A percentile compares a stretch with the other conserved stretches of the same genome.
phyloP scores from a whole-genome alignment of 2,113 vertebrate species.

The Rhagologus leucostigma region DNA sequence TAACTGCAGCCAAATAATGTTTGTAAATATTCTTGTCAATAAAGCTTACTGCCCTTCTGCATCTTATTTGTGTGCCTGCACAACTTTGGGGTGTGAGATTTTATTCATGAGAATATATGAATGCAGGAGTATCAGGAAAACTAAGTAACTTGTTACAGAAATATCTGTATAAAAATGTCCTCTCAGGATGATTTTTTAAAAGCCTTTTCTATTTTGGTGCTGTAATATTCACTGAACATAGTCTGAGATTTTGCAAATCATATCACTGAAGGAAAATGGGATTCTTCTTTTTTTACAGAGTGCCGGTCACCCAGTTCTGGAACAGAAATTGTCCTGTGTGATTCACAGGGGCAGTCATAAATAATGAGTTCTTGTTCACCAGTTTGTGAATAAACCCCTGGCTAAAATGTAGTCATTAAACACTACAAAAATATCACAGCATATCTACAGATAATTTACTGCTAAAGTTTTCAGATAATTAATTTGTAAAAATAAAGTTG shows the following conservation, averaged over 20 bases:
- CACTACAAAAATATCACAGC: background rate
- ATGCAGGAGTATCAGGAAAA: background rate
- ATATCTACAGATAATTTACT: background rate
- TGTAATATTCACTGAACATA: background rate
- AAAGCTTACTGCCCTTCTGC: background rate
- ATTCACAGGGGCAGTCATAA: background rate
- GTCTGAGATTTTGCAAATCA: background rate
- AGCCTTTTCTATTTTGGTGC: background rate
- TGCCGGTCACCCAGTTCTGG: background rate
- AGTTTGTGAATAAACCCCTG: background rate
- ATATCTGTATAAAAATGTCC: background rate
- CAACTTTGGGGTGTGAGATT: background rate
- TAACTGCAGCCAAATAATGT: background rate
- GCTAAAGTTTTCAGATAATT: slow-evolving; percentile 11
- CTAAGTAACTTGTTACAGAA: background rate
- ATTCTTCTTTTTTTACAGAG: background rate
- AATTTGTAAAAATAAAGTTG: slow-evolving; percentile 19
- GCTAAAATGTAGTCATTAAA: slow-evolving; percentile 24
- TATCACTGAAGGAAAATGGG: background rate
- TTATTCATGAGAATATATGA: background rate
- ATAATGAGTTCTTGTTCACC: background rate
- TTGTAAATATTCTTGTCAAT: background rate
- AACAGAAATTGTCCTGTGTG: background rate
- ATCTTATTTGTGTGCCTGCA: background rate
- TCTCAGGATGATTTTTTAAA: background rate